phyloP scores from a whole-genome alignment of 2,888 invertebrate species.

The Nomada flava region DNA sequence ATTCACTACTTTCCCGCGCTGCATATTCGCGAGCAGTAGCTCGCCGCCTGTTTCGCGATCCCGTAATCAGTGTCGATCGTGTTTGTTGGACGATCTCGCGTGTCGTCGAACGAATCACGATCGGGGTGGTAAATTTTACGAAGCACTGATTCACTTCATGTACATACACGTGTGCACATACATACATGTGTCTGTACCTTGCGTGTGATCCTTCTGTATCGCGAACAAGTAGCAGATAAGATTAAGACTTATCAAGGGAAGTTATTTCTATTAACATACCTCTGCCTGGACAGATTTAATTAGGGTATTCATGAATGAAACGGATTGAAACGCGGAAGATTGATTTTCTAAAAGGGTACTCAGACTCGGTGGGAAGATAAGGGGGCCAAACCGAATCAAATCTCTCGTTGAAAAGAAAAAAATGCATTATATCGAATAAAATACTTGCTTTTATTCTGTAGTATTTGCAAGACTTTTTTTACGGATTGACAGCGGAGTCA shows the following conservation, averaged over 20 bases:
- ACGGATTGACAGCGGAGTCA: too few relatives aligned
- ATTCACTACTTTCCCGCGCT: neutral
- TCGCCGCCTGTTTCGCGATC: slow-evolving; percentile 36
- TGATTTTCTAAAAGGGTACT: too few relatives aligned
- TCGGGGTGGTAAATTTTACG: slow-evolving; percentile 46
- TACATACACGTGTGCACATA: slow-evolving; percentile 19
- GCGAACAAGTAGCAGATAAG: neutral
- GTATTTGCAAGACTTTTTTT: too few relatives aligned
- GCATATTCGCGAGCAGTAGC: slow-evolving; percentile 19
- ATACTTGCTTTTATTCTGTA: too few relatives aligned
- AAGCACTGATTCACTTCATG: neutral
- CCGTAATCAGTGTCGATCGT: slow-evolving; percentile 70
- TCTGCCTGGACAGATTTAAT: neutral
- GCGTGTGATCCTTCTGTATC: neutral
- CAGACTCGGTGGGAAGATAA: too few relatives aligned
- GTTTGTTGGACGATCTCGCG: slow-evolving; percentile 67
- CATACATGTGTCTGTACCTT: slow-evolving; percentile 4
- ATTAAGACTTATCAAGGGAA: slow-evolving; percentile 34
- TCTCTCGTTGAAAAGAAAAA: too few relatives aligned
- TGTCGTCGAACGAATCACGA: slow-evolving; percentile 62
- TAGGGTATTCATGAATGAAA: neutral
- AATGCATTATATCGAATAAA: too few relatives aligned
- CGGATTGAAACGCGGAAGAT: too few relatives aligned
- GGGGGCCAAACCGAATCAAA: too few relatives aligned
- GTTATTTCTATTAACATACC: neutral